Base-by-base conservation (phyloP, 2,888 invertebrate genomes). In the Sphaerophoria rueppellii region DNA sequence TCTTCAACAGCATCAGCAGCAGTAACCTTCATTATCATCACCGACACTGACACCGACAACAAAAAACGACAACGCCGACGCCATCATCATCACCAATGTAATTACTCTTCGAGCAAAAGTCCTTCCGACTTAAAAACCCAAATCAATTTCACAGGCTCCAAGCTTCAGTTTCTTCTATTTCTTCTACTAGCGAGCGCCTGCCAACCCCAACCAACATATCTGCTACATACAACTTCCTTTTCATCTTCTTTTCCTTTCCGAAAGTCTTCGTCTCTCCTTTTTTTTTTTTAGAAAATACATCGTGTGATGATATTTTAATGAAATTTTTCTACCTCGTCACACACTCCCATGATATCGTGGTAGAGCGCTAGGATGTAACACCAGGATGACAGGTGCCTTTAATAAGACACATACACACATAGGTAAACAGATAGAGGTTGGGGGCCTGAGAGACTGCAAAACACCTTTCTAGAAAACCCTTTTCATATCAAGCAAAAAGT, bases 111-210 rank as follows among this genome's bases (percentile, higher is more conserved):
- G 74, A 82, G 86, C 86, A 74, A 71, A 86, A 86, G 82, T 86
- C 86, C 86, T 86, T 86, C 86, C 86, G 86, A 86, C 86, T 86
- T 86, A 86, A 86, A 86, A 86, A 86, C 82, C 86, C 86, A 86
- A 86, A 86, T 86, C 86, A 86, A 86, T 86, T 86, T 86, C 82
- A 71, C 77, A 76, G 81, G 55, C 75, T 72, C 63, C 69, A 73
- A 7, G 16, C 55, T 43, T 52, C 34, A 32, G 24, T 60, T 46
- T 48, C 69, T 69, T 80, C 70, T 9, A 69, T 48, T 46, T 70
- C 69, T 72, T 78, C 55, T 58, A 35, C 57, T 11, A 24, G 37
- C 11, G 9, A 35, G 40, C 43, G 11, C 12, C 9, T 43, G 12
- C 43, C 43, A 40, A 7, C 6, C 40, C 40, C 16, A 16, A 50